Base-by-base conservation (phyloP, 2,888 invertebrate species). In the Drosophila mercatorum region DNA sequence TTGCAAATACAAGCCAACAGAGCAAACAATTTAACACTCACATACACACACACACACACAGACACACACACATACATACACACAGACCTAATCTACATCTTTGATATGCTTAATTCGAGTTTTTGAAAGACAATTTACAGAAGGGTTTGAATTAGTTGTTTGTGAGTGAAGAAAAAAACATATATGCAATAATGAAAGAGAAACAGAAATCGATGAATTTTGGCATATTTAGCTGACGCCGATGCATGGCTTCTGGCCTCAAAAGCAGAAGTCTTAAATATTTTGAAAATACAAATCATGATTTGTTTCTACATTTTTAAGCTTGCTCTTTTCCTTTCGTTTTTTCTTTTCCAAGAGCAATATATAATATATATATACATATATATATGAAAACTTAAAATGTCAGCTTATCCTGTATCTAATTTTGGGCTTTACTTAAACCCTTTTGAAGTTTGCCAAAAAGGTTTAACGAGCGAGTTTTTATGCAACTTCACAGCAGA, bases 161-260 rank as follows among this genome's bases (percentile, higher is more conserved):
- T 72, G 61, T 65, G 52, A 75, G 58, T 72, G 47, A 31, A 17
- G 17, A 17, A 17, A 17, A 17, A 17, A 17, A 17, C 17, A 17
- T 17, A 17, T 17, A 17, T 17, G 17, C 17, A 17, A 17, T 17
- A 17, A 17, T 34, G 34, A 34, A 51, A 51, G n/a, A 34, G 36
- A 51, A 51, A 14, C 83, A 90, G 90, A 91, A 90, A 90, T 90
- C 90, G 84, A 91, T 91, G 89, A 82, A 86, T 83, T 89, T 86
- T 81, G 62, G 36, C 38, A 62, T 44, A 51, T 34, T 44, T 36
- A 34, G 57, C 47, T 46, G 53, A 34, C 52, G 56, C 43, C 56
- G 38, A 43, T 47, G 53, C 28, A 43, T 43, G 31, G 44, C 34
- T 26, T 47, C 38, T 17, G 38, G 34, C 6, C 5, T 31, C n/a